Base-by-base conservation (phyloP, 2,888 invertebrate genomes). In the Drosophila setosimentum region DNA sequence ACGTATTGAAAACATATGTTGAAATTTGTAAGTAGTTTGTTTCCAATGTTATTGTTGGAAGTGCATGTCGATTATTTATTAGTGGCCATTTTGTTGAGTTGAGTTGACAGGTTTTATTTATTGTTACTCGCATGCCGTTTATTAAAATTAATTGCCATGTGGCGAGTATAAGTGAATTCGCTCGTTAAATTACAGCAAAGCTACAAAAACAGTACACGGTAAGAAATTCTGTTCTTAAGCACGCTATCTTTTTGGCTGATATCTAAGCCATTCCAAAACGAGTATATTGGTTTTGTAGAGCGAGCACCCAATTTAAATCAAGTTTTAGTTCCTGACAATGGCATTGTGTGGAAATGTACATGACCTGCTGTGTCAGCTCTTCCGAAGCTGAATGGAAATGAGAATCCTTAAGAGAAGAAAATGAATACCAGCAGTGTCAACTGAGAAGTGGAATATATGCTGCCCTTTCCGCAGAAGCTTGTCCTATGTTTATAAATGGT, bases 401-500 rank as follows among this genome's bases (percentile, higher is more conserved):
- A 11, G 53, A 48, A 37, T 48, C 55, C 35, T 48, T 32, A 32
- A 30, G 66, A 48, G 24, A 54, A 30, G 32, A 18, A 7, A 16
- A 21, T 11, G 29, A 24, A 6, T 48, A n/a, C 33, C 42, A 64
- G 65, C 50, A 16, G 18, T 45, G 54, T 45, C 45, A 67, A 48
- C 48, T 67, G 68, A 3, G 30, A 49, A 21, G 37, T 68, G 55
- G 30, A 18, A 49, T 32, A 33, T 33, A 32, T 37, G 48, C 32
- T 48, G 54, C 18, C 37, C 8, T 57, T 68, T 49, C 4, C 29
- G 29, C 18, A 13, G 24, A 11, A 32, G 33, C 11, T 68, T 60
- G 72, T 63, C 59, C 67, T 74, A 66, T 64, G 59, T 49, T 32
- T 49, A 49, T 65, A 80, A 80, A 80, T 73, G 66, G 64, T 84